Evolutionary conservation across 2,113 vertebrate genomes (phyloP), one percentile per base, ranked within the genome.

Genomic region (Marcusenius ussheri): DNA sequence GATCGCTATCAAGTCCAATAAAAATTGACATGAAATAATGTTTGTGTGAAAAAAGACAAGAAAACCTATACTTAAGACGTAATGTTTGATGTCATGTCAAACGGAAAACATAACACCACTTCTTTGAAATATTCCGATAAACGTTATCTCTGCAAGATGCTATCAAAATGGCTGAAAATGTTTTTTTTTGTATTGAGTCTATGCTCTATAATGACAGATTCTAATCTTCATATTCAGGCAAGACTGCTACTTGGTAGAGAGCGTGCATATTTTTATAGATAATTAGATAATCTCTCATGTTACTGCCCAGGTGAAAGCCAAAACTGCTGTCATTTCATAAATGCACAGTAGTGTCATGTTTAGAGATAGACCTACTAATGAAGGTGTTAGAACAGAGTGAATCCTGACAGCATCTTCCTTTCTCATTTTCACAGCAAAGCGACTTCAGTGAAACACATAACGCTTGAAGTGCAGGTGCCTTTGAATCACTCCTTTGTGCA

Each of bases 381-480:
- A 47, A 42, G 27, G 27, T 89, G 70, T 53, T 17, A 74, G 46
- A 50, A 21, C 19, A 45, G 11, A 27, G 84, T 27, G 83, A 13
- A 49, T 47, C 24, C 84, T 50, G n/a, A 86, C 24, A 35, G 50
- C 0, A 27, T 11, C 35, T 62, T 58, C 13, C 27, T 50, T 89
- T 83, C 51, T 45, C n/a, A 19, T 56, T 89, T 83, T 56, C 49
- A 89, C 70, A 58, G 53, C 49, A 84, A 89, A 84, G 89, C 74
- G 6, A 89, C 31, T 84, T 83, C 49, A 31, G 77, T 39, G 11
- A 15, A 58, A 56, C 15, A 46, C 15, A 3, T 19, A 47, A 19
- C 15, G 31, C 77, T 83, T 89, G 24, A 51, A 17, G 53, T 58
- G 77, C 6, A 31, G 42, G 50, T 42, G 31, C 49, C 50, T 89